Evolutionary conservation across 2,888 invertebrate species (phyloP), one percentile per base, ranked within the genome.

Genomic region (Nomada hirtipes): DNA sequence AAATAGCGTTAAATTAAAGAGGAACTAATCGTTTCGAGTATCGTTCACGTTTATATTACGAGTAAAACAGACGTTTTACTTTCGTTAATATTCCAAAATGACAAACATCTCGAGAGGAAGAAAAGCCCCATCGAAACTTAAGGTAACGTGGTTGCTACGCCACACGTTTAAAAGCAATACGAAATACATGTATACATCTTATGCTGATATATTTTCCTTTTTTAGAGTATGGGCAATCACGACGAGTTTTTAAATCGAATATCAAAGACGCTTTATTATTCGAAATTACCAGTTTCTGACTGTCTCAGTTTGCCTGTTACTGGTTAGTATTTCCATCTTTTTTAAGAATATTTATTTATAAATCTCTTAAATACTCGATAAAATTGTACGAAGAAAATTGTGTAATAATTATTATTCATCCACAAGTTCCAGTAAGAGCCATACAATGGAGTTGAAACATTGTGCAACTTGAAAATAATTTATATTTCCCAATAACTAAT

Each of bases 201-300:
- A 13, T 52, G 50, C 50, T 55, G 53, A 42, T 59, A 26, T 4
- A 36, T 11, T 44, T 47, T 53, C 61, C 84, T 75, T 13, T 94
- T 94, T 20, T 93, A 96, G 96, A 94, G 94, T 79, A 94, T 96
- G 94, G 96, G 95, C 50, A 96, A 96, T 91, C 97, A 98, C 92
- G 96, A 96, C 81, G 96, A 96, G 89, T 97, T 98, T 91, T 94
- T 98, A 85, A 96, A 96, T 89, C 95, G 98, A 88, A 97, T 99
- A 89, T 96, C 96, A 23, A 98, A 98, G 94, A 97, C 98, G 2
- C 94, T 99, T 69, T 98, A 98, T 93, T 99, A 98, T 94, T 98
- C 98, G 77, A 96, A 96, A 92, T 95, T 97, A 82, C 96, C 97
- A n/a, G 94, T 95, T 75, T 95, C 96, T 81, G 96, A 96, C 86